Evolutionary conservation across 2,113 vertebrate genomes (phyloP).

Genomic region (Lathamus discolor): DNA sequence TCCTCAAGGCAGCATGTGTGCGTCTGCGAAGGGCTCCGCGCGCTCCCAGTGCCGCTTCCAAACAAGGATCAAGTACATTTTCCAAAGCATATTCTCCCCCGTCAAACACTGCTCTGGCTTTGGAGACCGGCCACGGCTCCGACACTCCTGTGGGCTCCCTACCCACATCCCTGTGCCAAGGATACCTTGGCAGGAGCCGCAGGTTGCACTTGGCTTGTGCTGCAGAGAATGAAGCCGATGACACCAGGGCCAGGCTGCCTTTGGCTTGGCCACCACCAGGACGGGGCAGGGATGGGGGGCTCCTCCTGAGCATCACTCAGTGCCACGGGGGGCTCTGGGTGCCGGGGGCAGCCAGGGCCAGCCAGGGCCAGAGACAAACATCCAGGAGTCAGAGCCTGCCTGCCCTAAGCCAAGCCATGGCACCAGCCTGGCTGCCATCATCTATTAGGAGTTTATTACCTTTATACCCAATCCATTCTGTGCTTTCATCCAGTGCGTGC

Average conservation of each 20-base stretch:
- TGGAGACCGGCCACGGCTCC: conserved; percentile 54
- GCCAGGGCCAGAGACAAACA: neutral
- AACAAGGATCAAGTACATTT: conserved; percentile 61
- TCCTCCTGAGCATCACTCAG: neutral
- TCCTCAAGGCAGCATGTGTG: conserved; percentile 42
- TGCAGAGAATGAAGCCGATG: neutral
- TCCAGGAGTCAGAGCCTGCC: neutral
- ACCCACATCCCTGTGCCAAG: conserved; percentile 37
- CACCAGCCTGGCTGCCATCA: neutral
- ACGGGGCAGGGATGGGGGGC: neutral
- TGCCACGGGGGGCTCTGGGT: accelerated
- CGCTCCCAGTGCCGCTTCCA: conserved; percentile 36
- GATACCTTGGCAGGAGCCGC: conserved; percentile 30
- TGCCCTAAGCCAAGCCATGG: neutral
- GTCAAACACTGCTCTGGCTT: conserved; percentile 12
- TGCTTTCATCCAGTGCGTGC: accelerated
- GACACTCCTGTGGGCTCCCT: conserved; percentile 54
- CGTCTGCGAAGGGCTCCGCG: neutral
- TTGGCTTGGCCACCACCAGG: neutral
- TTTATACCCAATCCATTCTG: neutral
- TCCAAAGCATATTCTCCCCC: conserved; percentile 62
- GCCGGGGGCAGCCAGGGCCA: too few species aligned
- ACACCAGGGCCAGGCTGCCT: accelerated
- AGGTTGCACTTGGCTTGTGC: neutral
- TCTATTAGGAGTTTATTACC: neutral